These are phyloP conservation scores for Hydropotes inermis DNA, from an alignment of 2,113 vertebrate species.

Conservation along the genomic window DNA sequence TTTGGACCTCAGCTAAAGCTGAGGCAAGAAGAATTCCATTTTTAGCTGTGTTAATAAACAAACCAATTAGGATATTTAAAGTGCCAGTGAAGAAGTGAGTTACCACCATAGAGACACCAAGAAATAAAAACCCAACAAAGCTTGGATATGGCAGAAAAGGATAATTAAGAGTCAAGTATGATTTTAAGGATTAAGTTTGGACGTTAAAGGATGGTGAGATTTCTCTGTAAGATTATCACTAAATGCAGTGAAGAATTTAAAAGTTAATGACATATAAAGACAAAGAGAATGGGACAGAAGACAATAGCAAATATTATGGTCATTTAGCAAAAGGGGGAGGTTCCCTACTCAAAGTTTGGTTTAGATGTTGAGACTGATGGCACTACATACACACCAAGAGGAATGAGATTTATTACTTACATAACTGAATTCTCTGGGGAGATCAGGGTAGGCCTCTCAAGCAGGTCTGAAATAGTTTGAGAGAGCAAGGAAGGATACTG, in stretches of 20 bases:
- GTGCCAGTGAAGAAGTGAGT: background rate
- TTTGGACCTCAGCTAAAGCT: background rate
- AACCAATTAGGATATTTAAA: background rate
- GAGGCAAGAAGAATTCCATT: background rate
- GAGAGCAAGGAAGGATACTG: background rate
- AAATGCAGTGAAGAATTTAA: background rate
- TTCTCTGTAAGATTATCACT: background rate
- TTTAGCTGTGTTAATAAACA: conserved; percentile 13
- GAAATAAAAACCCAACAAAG: background rate
- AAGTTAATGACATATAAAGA: background rate
- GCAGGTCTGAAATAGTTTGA: background rate
- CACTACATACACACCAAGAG: background rate
- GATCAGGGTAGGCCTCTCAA: background rate
- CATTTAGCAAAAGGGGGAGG: background rate
- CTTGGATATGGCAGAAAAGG: background rate
- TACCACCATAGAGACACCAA: background rate
- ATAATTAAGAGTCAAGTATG: background rate
- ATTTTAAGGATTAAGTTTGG: background rate
- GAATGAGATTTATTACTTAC: background rate
- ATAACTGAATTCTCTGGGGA: background rate
- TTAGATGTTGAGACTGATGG: background rate
- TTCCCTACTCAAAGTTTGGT: background rate
- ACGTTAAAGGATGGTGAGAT: background rate
- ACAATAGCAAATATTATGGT: background rate
- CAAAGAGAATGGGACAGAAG: background rate